Base-by-base conservation (phyloP, 2,113 vertebrate genomes). In the Malaclemys terrapin region DNA sequence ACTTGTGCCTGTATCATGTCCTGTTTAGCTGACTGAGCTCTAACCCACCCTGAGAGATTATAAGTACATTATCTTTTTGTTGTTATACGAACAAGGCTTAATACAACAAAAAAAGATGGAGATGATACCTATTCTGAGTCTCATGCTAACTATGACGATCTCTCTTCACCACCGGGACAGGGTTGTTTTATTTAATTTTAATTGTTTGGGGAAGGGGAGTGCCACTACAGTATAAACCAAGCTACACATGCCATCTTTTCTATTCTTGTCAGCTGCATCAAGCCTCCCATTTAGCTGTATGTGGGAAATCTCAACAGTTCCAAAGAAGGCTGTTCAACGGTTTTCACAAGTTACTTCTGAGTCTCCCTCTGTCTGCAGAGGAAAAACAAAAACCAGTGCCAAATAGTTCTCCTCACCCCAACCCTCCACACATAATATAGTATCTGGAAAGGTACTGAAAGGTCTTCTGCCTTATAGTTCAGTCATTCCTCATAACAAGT, bases 161-260 rank as follows among this genome's bases (percentile, higher is more conserved):
- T 65, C 17, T 4, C 52, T 84, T 35, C 72, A 83, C 80, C 65
- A 31, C 25, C 57, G 20, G 29, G 54, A 91, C 47, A 85, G 87
- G n/a, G 45, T 38, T 87, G n/a, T 79, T 93, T 95, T 86, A 49
- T 90, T 95, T 85, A 52, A 38, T 93, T 95, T 81, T 90, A 96
- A 93, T 91, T 96, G 83, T 91, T 92, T 86, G 88, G 87, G 87
- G 47, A 89, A 95, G 91, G 90, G 93, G 94, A 95, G 89, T 85
- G 88, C 53, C 86, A 85, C 88, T 89, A 45, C 81, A 86, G 49
- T 82, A 88, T 91, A 89, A 81, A 85, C 78, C 93, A 96, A 95
- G 79, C 50, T 88, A 87, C 65, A 54, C 45, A 87, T 88, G 87
- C 79, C 69, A 45, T 27, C 56, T 57, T 57, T 27, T 57, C 27